Evolutionary conservation across 2,113 vertebrate genomes (phyloP), one percentile per base, ranked within the genome.

Genomic region (Danionella cerebrum): DNA sequence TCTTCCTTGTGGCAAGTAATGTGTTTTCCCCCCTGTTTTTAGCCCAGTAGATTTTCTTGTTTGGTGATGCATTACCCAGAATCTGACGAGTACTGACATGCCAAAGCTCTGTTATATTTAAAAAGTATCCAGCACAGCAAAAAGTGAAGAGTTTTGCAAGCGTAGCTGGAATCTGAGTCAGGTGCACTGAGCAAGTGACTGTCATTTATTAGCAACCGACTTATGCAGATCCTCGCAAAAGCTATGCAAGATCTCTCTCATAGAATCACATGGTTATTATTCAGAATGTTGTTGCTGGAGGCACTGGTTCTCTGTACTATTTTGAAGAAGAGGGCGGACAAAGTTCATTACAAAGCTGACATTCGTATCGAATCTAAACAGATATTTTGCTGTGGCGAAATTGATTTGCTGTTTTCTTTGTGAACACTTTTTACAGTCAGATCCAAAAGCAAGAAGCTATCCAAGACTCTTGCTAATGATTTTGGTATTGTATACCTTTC

Each of bases 321-420:
- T 98, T 93, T 80, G 95, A 95, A 76, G 94, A 97, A 80, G 94
- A 97, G 53, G 87, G 89, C 84, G 94, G 93, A 86, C 76, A 89
- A 88, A 90, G 84, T 97, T 98, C 92, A 91, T 98, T 90, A 90
- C 94, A 84, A 97, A 87, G 94, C 93, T 94, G 98, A 98, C 79
- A 89, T 92, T 89, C 89, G 83, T 80, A 33, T 9, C 5, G 29
- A 5, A 33, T 33, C 5, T 9, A 33, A 33, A 33, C 5, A 31
- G 29, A 33, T 6, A n/a, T n/a, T n/a, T n/a, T n/a, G n/a, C n/a
- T n/a, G n/a, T n/a, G n/a, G n/a, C 29, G 9, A 33, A 33, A 2
- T 33, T 57, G 33, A 14, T 1, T 57, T 2, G 35, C 9, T 6
- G 8, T 48, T 24, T 10, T 69, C 36, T 84, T 80, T 80, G 84